Percentiles rank a stretch among this genome's conserved stretches.
Evolutionary conservation across 2,113 vertebrate species (phyloP).

Genomic region (Microcebus ravelobensis): DNA sequence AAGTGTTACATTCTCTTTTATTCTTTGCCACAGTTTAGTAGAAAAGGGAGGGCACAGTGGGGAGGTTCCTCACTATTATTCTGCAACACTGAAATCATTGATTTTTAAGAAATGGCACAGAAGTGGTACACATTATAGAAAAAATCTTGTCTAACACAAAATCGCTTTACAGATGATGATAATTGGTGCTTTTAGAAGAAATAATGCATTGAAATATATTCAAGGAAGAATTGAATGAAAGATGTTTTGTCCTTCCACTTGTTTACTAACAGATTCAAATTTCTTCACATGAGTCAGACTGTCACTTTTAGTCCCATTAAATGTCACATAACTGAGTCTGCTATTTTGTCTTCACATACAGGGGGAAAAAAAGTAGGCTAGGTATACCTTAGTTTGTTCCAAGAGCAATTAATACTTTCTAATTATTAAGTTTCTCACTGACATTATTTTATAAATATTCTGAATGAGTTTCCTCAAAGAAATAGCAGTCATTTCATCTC

Average conservation of each 20-base stretch:
- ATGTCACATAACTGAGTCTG: neutral
- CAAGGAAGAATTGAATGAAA: neutral
- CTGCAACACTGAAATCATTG: neutral
- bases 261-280: neutral
- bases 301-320: neutral
- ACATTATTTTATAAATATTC: neutral
- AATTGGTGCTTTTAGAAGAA: neutral
- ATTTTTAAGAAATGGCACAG: slow-evolving; percentile 23
- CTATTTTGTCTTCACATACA: neutral
- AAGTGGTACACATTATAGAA: neutral
- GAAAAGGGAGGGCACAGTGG: neutral
- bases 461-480: neutral
- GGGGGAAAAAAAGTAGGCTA: neutral
- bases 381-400: neutral
- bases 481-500: neutral
- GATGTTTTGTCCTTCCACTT: neutral
- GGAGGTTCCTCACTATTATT: neutral
- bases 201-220: neutral
- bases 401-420: neutral
- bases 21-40: slow-evolving; percentile 33
- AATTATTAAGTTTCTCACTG: neutral
- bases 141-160: neutral
- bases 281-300: neutral
- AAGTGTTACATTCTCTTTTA: neutral
- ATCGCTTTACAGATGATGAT: neutral